Evolutionary conservation across 2,888 invertebrate genomes (phyloP), one percentile per base, ranked within the genome.

Genomic region (Diarsia mendica): DNA sequence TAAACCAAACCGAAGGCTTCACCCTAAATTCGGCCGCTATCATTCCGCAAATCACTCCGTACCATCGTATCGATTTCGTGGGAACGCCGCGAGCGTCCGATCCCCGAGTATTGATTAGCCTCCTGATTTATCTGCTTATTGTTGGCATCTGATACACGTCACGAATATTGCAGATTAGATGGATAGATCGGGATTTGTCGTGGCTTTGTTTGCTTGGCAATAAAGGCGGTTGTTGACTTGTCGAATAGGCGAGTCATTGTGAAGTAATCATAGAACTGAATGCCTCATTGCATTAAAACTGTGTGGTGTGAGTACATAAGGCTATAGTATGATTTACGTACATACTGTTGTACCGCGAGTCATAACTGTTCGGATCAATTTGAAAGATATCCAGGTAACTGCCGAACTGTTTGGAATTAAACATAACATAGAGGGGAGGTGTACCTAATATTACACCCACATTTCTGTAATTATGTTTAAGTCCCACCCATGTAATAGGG

Each of bases 81-180:
- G 93, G 94, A 94, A 95, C 92, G 85, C 82, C 81, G 84, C 80
- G 83, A 86, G 80, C 83, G 77, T 88, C 78, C 77, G 92, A 93
- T 91, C 92, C 90, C 87, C 79, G 84, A 86, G 87, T 89, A 92
- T 91, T 91, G 93, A 93, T 92, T 92, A 92, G 89, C 83, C 84
- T 86, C 87, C 89, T 91, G 93, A 93, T 93, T 90, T 92, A 90
- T 90, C 90, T 85, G 81, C 83, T 90, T 91, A 90, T 90, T 92
- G 90, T 90, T 88, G 83, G 89, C 89, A 93, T 92, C 93, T 88
- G 92, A 93, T 92, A 60, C 71, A 82, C 90, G 91, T 92, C 93
- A 92, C 92, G 93, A 93, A 88, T 86, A 77, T 86, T 77, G 79
- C 75, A 78, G 77, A 85, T 83, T 76, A 72, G 78, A 77, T 79